Conservation (phyloP, 2,888 invertebrate genomes). For the Tetrapedia diversipes region DNA sequence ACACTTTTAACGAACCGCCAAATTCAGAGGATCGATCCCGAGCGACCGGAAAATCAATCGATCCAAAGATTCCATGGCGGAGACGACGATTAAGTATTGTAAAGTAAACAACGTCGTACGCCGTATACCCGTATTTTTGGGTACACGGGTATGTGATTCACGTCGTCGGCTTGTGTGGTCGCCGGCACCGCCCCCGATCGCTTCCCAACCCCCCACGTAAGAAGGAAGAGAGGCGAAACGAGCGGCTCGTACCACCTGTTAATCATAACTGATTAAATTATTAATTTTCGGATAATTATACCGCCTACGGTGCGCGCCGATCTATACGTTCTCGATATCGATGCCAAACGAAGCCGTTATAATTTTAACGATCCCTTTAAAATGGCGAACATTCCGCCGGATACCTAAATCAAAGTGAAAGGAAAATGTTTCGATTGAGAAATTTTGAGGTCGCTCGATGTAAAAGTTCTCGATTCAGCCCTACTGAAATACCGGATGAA, state of each 20-base stretch:
- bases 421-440: background rate
- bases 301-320: slow-evolving; percentile 44
- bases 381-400: background rate
- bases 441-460: slow-evolving; percentile 5
- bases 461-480: slow-evolving; percentile 2
- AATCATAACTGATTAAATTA: slow-evolving; percentile 77
- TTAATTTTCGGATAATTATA: slow-evolving; percentile 76
- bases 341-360: background rate
- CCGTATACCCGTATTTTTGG: slow-evolving; percentile 35
- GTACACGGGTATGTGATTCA: slow-evolving; percentile 53
- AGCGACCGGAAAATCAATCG: slow-evolving; percentile 4
- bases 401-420: background rate
- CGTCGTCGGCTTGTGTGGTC: slow-evolving; percentile 70
- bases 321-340: background rate
- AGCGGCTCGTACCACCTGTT: slow-evolving; percentile 72
- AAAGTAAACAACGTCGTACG: slow-evolving; percentile 21
- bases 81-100: slow-evolving; percentile 2
- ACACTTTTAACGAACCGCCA: background rate
- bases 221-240: slow-evolving; percentile 33
- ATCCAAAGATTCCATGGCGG: background rate
- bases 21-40: too few relatives aligned
- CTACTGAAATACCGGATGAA: slow-evolving; percentile 14
- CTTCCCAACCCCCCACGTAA: slow-evolving; percentile 42
- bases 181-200: slow-evolving; percentile 66
- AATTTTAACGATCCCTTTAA: background rate